Evolutionary conservation across 2,113 vertebrate genomes (phyloP).

Genomic region (Xenopus laevis): DNA sequence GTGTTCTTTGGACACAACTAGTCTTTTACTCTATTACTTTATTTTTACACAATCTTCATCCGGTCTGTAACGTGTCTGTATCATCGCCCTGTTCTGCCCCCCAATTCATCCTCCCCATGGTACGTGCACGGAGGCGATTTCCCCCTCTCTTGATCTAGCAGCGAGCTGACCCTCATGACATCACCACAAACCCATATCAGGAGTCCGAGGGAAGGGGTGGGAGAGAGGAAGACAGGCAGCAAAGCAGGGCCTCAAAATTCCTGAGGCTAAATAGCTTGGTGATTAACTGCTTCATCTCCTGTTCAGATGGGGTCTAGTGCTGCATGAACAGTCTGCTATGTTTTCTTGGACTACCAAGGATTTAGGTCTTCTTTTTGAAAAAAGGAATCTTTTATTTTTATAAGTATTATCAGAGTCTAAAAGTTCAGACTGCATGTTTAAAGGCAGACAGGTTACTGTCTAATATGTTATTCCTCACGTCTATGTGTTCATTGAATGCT

Average conservation of each 20-base stretch:
- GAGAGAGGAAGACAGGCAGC: background rate
- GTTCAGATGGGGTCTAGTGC: background rate
- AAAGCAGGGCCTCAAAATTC: slow-evolving; percentile 6
- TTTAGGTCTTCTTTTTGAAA: background rate
- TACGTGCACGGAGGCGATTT: background rate
- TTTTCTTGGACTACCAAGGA: background rate
- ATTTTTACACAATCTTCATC: too few species aligned
- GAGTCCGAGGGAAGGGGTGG: background rate
- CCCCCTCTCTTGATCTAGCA: background rate
- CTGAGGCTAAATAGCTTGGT: background rate
- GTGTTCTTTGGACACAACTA: too few species aligned
- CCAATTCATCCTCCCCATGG: background rate
- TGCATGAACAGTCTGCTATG: background rate
- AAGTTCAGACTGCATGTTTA: too few species aligned
- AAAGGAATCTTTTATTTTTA: too few species aligned
- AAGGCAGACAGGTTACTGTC: too few species aligned
- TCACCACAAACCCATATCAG: background rate
- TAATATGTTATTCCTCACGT: too few species aligned
- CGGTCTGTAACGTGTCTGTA: too few species aligned
- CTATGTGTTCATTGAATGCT: too few species aligned
- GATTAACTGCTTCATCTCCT: background rate
- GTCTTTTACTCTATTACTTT: too few species aligned
- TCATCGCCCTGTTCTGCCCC: background rate
- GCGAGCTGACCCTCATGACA: background rate
- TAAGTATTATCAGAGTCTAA: too few species aligned